phyloP scores from a whole-genome alignment of 37 sponge, comb jelly and placozoan genomes.

The Cladorhizidae sp. region DNA sequence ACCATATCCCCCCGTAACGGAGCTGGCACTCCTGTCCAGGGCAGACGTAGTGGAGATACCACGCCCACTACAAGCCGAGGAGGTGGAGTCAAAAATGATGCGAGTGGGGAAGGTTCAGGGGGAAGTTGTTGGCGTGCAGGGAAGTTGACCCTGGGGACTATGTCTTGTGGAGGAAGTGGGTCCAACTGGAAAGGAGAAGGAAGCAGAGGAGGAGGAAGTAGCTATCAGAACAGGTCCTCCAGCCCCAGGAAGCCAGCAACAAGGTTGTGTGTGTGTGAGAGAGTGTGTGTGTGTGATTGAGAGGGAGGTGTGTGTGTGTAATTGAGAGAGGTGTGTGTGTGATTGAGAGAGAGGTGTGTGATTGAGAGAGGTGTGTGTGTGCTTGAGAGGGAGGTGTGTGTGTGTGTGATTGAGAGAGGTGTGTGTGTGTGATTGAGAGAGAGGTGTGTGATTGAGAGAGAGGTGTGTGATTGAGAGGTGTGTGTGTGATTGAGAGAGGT shows the following conservation, averaged over 20 bases:
- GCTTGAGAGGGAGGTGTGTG: too few relatives aligned
- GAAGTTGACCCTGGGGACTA: slow-evolving; percentile 23
- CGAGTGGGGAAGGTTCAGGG: background rate
- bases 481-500: too few relatives aligned
- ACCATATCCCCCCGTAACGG: background rate
- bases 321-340: too few relatives aligned
- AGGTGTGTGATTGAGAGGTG: too few relatives aligned
- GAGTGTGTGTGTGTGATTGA: too few relatives aligned
- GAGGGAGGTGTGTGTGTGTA: too few relatives aligned
- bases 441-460: too few relatives aligned
- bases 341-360: too few relatives aligned
- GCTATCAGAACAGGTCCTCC: background rate
- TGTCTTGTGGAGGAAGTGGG: slow-evolving; percentile 43
- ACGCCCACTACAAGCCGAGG: background rate
- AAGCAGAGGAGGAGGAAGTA: background rate
- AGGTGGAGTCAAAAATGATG: slow-evolving; percentile 6
- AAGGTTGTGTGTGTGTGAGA: slow-evolving; percentile 23
- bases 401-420: too few relatives aligned
- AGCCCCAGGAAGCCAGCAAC: slow-evolving; percentile 20
- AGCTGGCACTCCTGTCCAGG: background rate
- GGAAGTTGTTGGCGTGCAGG: slow-evolving; percentile 16
- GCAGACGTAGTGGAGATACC: background rate
- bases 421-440: too few relatives aligned
- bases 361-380: too few relatives aligned
- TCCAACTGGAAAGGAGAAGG: slow-evolving; percentile 54